Evolutionary conservation across 2,797 vertebrate species (phyloP).

Genomic region (Aphelocoma californica): DNA sequence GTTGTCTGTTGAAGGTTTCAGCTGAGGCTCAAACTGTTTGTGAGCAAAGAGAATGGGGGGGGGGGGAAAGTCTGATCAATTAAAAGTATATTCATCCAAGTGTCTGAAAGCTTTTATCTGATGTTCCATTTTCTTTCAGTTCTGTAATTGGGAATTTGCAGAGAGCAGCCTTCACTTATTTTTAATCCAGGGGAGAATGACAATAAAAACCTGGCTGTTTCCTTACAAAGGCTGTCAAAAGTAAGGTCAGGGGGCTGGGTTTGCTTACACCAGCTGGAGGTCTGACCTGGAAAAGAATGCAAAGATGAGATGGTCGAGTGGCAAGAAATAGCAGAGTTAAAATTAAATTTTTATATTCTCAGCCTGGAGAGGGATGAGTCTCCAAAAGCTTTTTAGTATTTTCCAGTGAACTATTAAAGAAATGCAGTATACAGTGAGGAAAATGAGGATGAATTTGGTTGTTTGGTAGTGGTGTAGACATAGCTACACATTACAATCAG

Average conservation of each 20-base stretch:
- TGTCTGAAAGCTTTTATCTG: conserved; percentile 28
- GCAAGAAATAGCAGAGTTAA: neutral
- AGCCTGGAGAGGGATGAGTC: neutral
- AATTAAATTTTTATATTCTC: neutral
- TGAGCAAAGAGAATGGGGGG: neutral
- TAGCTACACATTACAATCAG: neutral
- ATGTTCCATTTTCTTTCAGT: conserved; percentile 3
- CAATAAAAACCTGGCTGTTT: neutral
- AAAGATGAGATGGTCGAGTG: neutral
- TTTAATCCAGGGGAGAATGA: conserved; percentile 1
- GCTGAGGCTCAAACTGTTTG: neutral
- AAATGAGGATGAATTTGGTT: neutral
- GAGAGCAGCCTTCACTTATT: neutral
- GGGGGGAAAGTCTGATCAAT: neutral
- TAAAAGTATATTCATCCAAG: conserved; percentile 10
- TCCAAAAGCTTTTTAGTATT: neutral
- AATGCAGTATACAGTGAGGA: neutral
- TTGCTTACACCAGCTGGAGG: neutral
- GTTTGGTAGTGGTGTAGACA: neutral
- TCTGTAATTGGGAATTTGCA: conserved; percentile 2
- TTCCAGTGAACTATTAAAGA: neutral
- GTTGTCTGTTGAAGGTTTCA: neutral
- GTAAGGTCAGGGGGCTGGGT: neutral
- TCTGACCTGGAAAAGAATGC: conserved; percentile 21
- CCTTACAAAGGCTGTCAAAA: conserved; percentile 19